A percentile compares a stretch with the other conserved stretches of the same genome.
Conservation (phyloP, 2,113 vertebrate genomes). For the Corydoras maculifer region DNA sequence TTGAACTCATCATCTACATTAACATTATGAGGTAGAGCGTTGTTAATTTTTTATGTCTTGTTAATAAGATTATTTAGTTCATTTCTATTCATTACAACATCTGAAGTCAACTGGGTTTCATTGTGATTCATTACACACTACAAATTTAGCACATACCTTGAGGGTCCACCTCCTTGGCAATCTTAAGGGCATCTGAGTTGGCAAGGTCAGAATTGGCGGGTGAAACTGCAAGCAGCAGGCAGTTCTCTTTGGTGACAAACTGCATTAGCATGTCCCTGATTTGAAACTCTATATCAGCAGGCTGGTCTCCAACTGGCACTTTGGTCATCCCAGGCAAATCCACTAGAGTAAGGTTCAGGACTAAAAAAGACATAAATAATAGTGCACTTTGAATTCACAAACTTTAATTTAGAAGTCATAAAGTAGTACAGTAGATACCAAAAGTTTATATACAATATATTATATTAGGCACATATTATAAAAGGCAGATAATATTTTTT, state of each 20-base stretch:
- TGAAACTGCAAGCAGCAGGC: slow-evolving; percentile 88
- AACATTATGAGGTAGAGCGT: no score
- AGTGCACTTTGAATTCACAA: no score
- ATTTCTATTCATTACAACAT: no score
- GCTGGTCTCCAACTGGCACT: slow-evolving; percentile 91
- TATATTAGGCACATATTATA: no score
- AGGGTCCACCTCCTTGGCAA: slow-evolving; percentile 93
- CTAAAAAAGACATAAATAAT: slow-evolving; percentile 51
- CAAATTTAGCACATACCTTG: slow-evolving; percentile 70
- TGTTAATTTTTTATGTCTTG: no score
- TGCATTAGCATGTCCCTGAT: slow-evolving; percentile 94
- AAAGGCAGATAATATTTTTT: no score
- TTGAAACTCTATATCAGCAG: slow-evolving; percentile 87
- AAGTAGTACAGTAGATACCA: no score
- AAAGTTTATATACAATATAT: no score
- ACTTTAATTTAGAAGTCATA: no score
- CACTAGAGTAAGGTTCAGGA: slow-evolving; percentile 89
- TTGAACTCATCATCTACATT: no score
- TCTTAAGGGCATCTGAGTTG: slow-evolving; percentile 93
- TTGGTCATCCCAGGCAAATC: slow-evolving; percentile 96
- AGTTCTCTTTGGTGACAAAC: slow-evolving; percentile 96
- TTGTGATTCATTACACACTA: neutral
- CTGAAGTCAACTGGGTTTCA: no score
- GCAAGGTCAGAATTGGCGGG: slow-evolving; percentile 93
- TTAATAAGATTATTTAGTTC: no score